phyloP scores from a whole-genome alignment of 2,113 vertebrate genomes.

The Antennarius striatus region DNA sequence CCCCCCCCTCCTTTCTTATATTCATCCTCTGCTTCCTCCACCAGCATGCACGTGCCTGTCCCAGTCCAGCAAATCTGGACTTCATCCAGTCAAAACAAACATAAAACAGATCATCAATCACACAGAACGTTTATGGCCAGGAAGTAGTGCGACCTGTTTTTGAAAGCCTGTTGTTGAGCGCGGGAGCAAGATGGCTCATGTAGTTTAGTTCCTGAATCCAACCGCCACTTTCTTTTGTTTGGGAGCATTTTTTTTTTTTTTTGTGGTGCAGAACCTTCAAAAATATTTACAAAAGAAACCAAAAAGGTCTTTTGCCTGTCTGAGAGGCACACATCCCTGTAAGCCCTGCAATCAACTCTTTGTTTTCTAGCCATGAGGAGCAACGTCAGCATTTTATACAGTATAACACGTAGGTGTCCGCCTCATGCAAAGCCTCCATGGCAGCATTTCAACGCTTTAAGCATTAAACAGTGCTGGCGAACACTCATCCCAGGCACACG shows the following conservation, averaged over 20 bases:
- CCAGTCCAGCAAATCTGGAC: slow-evolving; percentile 62
- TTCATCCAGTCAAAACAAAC: slow-evolving; percentile 75
- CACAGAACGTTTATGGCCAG: slow-evolving; percentile 61
- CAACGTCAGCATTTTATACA: slow-evolving; percentile 23
- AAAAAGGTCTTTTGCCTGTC: neutral
- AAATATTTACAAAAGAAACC: slow-evolving; percentile 15
- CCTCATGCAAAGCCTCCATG: neutral
- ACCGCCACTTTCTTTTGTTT: slow-evolving; percentile 71
- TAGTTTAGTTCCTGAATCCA: slow-evolving; percentile 72
- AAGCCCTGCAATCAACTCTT: neutral
- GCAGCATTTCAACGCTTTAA: neutral
- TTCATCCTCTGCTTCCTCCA: slow-evolving; percentile 53
- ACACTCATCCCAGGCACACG: neutral
- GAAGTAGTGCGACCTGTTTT: slow-evolving; percentile 74
- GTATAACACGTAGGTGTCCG: neutral
- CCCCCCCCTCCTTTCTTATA: neutral
- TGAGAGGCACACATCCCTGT: neutral
- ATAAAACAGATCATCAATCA: slow-evolving; percentile 74
- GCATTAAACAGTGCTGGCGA: neutral
- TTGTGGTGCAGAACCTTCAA: slow-evolving; percentile 48
- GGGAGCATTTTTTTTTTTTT: slow-evolving; percentile 30
- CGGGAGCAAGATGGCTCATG: slow-evolving; percentile 68
- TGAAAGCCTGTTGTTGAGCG: slow-evolving; percentile 56
- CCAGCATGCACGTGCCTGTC: slow-evolving; percentile 51
- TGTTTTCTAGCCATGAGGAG: slow-evolving; percentile 13